phyloP scores from a whole-genome alignment of 1,140 invertebrate genomes.

The Aethina tumida region DNA sequence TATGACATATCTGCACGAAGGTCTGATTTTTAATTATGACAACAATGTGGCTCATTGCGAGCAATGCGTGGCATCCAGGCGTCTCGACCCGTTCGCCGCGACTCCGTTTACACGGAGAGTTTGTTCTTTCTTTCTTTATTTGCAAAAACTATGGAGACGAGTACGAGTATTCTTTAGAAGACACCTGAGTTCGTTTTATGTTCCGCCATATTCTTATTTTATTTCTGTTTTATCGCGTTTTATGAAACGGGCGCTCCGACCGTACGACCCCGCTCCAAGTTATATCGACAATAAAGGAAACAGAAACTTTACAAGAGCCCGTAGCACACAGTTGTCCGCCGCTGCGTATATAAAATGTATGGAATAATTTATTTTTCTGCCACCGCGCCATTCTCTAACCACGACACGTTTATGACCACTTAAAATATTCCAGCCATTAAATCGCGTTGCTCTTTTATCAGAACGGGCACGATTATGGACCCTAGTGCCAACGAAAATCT shows the following conservation, averaged over 20 bases:
- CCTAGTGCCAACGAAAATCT: too few species aligned
- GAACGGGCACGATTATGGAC: too few species aligned
- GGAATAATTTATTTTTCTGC: constrained; percentile 29
- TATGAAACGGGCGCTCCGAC: constrained; percentile 21
- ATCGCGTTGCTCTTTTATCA: too few species aligned
- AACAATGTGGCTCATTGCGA: too few species aligned
- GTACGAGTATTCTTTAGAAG: constrained; percentile 17
- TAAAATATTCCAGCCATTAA: too few species aligned
- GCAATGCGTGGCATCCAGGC: too few species aligned
- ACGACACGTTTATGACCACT: too few species aligned
- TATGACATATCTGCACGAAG: too few species aligned
- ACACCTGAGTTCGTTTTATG: constrained; percentile 33
- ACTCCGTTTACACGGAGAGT: too few species aligned
- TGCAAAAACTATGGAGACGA: constrained; percentile 12
- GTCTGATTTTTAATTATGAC: too few species aligned
- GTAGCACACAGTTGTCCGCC: constrained; percentile 26
- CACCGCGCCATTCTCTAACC: too few species aligned
- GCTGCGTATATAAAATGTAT: constrained; percentile 30
- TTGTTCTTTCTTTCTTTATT: constrained; percentile 19
- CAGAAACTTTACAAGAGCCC: constrained; percentile 27
- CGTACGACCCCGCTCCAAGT: constrained; percentile 18
- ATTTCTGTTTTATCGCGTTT: constrained; percentile 31
- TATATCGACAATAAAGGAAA: constrained; percentile 33
- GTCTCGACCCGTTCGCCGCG: too few species aligned
- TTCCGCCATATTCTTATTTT: constrained; percentile 28